These are phyloP conservation scores for Sorex maritimensis DNA, from an alignment of 2,797 vertebrate genomes.

Conservation along the genomic window DNA sequence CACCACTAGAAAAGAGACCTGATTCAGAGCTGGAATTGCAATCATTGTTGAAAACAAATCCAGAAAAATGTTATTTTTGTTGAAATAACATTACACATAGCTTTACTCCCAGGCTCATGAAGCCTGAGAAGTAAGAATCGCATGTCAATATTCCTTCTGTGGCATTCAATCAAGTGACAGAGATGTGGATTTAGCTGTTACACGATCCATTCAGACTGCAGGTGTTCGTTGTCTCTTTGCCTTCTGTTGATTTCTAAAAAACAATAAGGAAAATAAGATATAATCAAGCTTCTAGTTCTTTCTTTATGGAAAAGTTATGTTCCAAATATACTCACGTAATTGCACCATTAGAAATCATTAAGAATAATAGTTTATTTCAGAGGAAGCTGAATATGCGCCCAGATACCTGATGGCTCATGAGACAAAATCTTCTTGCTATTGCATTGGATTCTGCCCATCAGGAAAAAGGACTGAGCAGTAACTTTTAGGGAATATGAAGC, in stretches of 20 bases:
- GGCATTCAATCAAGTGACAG: conserved; percentile 22
- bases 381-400: background rate
- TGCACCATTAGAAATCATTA: background rate
- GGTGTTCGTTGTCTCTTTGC: background rate
- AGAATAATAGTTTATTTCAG: background rate
- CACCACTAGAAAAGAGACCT: background rate
- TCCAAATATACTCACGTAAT: background rate
- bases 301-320: background rate
- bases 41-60: background rate
- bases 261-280: background rate
- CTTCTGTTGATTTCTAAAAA: conserved; percentile 28
- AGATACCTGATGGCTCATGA: background rate
- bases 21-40: background rate
- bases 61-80: background rate
- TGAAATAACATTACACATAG: background rate
- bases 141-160: background rate
- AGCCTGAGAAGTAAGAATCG: conserved; percentile 15
- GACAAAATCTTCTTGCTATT: background rate
- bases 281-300: background rate
- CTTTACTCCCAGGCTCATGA: background rate
- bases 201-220: background rate
- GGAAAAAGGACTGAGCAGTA: background rate
- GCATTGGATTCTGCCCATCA: background rate
- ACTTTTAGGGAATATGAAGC: background rate
- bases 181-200: background rate